phyloP scores from a whole-genome alignment of 1,140 invertebrate species.

The Drosophila neocordata region DNA sequence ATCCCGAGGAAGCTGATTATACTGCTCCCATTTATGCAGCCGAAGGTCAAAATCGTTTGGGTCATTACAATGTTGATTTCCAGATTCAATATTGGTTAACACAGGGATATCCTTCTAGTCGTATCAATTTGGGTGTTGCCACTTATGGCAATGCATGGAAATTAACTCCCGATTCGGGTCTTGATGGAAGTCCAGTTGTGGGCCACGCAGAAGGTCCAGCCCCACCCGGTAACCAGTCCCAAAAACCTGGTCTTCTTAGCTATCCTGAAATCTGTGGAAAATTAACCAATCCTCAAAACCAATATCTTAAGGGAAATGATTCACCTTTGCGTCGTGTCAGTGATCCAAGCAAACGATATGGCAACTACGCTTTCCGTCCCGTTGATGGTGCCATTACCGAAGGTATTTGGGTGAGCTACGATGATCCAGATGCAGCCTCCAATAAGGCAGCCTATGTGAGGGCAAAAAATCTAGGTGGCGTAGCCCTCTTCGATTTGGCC shows the following conservation, averaged over 20 bases:
- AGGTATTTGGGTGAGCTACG: slow-evolving; percentile 95
- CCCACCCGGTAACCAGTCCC: slow-evolving; percentile 86
- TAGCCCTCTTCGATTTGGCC: slow-evolving; percentile 91
- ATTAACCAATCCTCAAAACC: slow-evolving; percentile 86
- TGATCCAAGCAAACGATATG: slow-evolving; percentile 89
- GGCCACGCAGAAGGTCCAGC: slow-evolving; percentile 87
- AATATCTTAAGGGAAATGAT: slow-evolving; percentile 85
- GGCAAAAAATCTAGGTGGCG: slow-evolving; percentile 90
- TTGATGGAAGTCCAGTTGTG: slow-evolving; percentile 89
- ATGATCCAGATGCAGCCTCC: slow-evolving; percentile 92
- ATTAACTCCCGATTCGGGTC: slow-evolving; percentile 87
- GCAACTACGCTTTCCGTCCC: slow-evolving; percentile 88
- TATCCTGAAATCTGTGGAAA: slow-evolving; percentile 92
- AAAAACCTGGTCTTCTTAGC: slow-evolving; percentile 89
- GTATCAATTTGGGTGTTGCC: slow-evolving; percentile 92
- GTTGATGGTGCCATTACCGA: slow-evolving; percentile 87
- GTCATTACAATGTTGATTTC: slow-evolving; percentile 87
- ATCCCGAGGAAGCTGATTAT: slow-evolving; percentile 90
- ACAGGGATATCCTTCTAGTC: slow-evolving; percentile 87
- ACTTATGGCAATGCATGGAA: slow-evolving; percentile 93
- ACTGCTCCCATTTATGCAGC: slow-evolving; percentile 88
- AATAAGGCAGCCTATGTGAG: slow-evolving; percentile 91
- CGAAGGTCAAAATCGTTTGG: slow-evolving; percentile 85
- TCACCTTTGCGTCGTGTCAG: slow-evolving; percentile 87
- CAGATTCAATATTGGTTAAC: slow-evolving; percentile 86